Evolutionary conservation across 23 tunicate species (phyloP), one percentile per base, ranked within the genome.

Genomic region (Halocynthia roretzi): DNA sequence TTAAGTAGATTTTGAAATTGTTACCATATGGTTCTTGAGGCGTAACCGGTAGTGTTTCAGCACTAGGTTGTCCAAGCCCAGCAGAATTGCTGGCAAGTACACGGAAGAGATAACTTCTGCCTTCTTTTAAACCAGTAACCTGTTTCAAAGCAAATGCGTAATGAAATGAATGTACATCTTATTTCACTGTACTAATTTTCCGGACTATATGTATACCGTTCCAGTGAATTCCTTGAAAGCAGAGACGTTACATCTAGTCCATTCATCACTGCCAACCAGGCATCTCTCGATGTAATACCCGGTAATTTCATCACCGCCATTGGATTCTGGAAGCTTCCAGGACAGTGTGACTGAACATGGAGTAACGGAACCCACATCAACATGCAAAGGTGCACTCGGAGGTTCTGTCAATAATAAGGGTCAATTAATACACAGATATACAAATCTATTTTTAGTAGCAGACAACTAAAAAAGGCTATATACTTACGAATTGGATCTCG

Each of bases 201-300:
- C 1, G 44, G 4, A 31, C 44, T 65, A 15, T 20, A 15, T 15
- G 15, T 44, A 1, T 54, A 81, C 93, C 85, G 78, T 80, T 61
- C 98, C 98, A 52, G 77, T 61, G 8, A 71, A 56, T 6, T 71
- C 55, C 12, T 62, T 79, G 49, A 86, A 86, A 31, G 90, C 87
- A 7, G 87, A 21, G 8, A 85, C 98, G 75, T 86, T 86, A 68
- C 98, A 93, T 77, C 98, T 69, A 1, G 76, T 68, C 98, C 98
- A 93, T 9, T 93, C 98, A 9, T 86, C 87, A 14, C 91, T 85
- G 22, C 98, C 98, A n/a, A 80, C 92, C 51, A 93, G 70, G 51
- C 91, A 82, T n/a, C 98, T 83, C 69, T 93, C 98, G 51, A 93
- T 74, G 71, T 84, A 81, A 56, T 94, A 94, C 50, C 99, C 99